Evolutionary conservation across 2,113 vertebrate genomes (phyloP).

Genomic region (Brevimyrus niger): DNA sequence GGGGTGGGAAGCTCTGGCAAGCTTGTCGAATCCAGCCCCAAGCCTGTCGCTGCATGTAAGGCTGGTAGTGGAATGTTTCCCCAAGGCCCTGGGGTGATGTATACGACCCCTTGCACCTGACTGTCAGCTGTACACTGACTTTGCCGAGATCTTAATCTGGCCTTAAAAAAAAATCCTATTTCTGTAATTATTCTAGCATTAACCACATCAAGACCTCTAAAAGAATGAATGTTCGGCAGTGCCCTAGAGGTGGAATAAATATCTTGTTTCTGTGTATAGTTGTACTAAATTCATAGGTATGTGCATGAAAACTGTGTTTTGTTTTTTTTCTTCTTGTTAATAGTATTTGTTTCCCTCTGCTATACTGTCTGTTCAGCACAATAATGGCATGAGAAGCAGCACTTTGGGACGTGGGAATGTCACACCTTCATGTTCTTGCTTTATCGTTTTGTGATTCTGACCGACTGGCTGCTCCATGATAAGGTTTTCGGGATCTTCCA

Average conservation of each 20-base stretch:
- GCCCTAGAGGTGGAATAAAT: background rate
- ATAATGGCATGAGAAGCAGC: background rate
- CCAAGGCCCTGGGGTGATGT: background rate
- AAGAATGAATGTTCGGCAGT: background rate
- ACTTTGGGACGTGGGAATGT: background rate
- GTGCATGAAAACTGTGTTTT: background rate
- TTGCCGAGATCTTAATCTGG: background rate
- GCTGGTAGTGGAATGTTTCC: background rate
- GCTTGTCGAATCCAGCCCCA: background rate
- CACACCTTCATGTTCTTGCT: background rate
- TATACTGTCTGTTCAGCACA: background rate
- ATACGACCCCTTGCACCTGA: background rate
- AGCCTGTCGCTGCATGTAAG: background rate
- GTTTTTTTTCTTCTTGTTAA: background rate
- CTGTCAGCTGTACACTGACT: background rate
- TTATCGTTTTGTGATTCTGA: background rate
- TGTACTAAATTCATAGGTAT: background rate
- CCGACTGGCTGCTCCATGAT: background rate
- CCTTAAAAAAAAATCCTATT: background rate
- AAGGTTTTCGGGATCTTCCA: background rate
- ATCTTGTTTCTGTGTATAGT: background rate
- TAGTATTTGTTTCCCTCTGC: background rate
- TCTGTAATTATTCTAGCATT: background rate
- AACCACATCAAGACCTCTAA: background rate
- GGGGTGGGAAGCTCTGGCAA: background rate